Evolutionary conservation across 2,113 vertebrate species (phyloP), one percentile per base, ranked within the genome.

Genomic region (Stictonetta naevosa): DNA sequence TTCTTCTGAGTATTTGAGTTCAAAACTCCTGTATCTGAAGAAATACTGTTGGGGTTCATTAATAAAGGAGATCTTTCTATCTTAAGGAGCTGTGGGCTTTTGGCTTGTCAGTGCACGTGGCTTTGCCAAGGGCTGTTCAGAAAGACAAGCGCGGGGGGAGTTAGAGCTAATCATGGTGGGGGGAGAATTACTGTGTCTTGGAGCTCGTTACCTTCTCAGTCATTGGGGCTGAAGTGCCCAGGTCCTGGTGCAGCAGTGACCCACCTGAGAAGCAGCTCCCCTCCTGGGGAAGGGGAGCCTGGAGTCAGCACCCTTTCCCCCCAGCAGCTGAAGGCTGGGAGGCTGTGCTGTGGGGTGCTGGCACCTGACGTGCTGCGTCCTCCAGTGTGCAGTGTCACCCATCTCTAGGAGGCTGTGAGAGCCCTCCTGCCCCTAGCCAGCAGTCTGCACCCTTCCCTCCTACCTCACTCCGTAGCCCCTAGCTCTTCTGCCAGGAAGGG

Each of bases 21-120:
- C 95, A 98, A 96, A 98, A 98, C 97, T 98, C 98, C 97, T 98
- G 96, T 98, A 98, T 97, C 98, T 98, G 97, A 98, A 98, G 97
- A 98, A 98, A 97, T 98, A 97, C 92, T 97, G 97, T 97, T 98
- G 97, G 97, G 98, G 95, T 97, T 98, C 97, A 97, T 98, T 98
- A 98, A 98, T 98, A 98, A 98, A 98, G 97, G 97, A 98, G 97
- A 98, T 97, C 98, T 98, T 98, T 98, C 98, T 98, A 98, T 98
- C 98, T 97, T 98, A 98, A 85, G 36, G 76, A 83, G 26, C 40
- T 53, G 64, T 88, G 60, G n/a, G 53, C 26, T 83, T 93, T 93
- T 90, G 72, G 90, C 56, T 93, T 78, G 38, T 88, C 33, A 38
- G 2, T 46, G 5, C 14, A 42, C 0, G 1, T 59, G 64, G 87